Conservation (phyloP, 2,888 invertebrate genomes). For the Agrochola circellaris region DNA sequence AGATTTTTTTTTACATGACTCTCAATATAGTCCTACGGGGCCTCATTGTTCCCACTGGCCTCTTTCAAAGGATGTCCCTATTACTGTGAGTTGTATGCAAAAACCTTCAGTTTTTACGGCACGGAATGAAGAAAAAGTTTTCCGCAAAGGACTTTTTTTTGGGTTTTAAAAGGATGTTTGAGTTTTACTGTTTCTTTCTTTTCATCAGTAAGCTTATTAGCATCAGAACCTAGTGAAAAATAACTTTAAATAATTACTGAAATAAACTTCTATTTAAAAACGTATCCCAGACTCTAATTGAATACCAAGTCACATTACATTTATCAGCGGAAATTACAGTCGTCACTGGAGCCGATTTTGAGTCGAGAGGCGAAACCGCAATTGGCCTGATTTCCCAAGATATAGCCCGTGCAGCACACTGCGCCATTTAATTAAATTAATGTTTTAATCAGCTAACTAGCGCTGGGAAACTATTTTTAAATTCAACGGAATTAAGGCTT, state of each 20-base stretch:
- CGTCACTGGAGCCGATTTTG: slow-evolving; percentile 55
- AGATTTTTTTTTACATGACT: slow-evolving; percentile 79
- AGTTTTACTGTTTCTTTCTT: not conserved
- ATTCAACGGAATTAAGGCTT: slow-evolving; percentile 47
- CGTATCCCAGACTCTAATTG: slow-evolving; percentile 5
- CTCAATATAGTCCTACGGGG: slow-evolving; percentile 80
- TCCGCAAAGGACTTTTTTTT: slow-evolving; percentile 17
- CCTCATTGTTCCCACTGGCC: slow-evolving; percentile 80
- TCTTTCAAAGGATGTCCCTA: slow-evolving; percentile 72
- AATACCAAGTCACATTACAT: slow-evolving; percentile 54
- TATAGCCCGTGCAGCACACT: slow-evolving; percentile 69
- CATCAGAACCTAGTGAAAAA: not conserved
- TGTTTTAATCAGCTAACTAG: slow-evolving; percentile 85
- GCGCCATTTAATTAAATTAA: slow-evolving; percentile 85
- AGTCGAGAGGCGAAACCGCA: slow-evolving; percentile 66
- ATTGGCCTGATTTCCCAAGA: slow-evolving; percentile 84
- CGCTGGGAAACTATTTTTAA: slow-evolving; percentile 69
- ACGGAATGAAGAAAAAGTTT: slow-evolving; percentile 41
- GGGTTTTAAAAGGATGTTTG: not conserved
- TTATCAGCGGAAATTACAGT: slow-evolving; percentile 61
- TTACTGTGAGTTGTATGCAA: slow-evolving; percentile 64
- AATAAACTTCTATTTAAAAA: not conserved
- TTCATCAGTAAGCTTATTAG: not conserved
- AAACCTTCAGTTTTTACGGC: slow-evolving; percentile 61
- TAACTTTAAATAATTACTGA: not conserved